Conservation (phyloP, 2,113 vertebrate genomes). For the Nestor notabilis region DNA sequence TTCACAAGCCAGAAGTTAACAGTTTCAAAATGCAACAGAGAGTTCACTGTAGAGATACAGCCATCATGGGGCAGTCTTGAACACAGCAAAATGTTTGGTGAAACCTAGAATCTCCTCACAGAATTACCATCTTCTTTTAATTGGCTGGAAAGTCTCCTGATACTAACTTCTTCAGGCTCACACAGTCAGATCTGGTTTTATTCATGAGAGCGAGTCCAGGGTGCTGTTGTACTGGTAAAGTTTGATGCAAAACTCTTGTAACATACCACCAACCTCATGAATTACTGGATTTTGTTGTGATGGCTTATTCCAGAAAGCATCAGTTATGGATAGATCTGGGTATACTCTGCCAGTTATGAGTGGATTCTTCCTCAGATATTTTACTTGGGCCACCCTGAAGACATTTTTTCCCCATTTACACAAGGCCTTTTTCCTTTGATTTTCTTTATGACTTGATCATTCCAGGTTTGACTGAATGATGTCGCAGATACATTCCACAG, state of each 20-base stretch:
- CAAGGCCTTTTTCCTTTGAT: neutral
- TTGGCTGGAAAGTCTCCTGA: neutral
- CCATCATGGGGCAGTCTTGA: neutral
- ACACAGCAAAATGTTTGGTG: neutral
- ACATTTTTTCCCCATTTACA: neutral
- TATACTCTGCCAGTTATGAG: neutral
- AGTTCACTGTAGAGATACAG: neutral
- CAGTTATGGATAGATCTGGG: neutral
- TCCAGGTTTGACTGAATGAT: neutral
- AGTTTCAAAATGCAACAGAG: neutral
- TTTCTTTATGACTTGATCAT: neutral
- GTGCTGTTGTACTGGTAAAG: neutral
- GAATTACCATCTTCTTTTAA: neutral
- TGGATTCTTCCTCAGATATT: neutral
- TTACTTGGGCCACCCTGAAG: neutral
- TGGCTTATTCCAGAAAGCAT: neutral
- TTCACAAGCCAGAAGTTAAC: neutral
- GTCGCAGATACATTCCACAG: neutral
- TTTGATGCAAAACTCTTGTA: neutral
- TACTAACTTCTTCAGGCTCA: neutral
- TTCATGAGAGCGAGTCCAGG: neutral
- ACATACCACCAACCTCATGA: neutral
- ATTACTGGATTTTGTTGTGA: accelerated
- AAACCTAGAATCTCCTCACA: neutral
- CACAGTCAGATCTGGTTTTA: neutral